A percentile compares a stretch with the other conserved stretches of the same genome.
phyloP scores from a whole-genome alignment of 2,113 vertebrate genomes.

The Neogale vison region DNA sequence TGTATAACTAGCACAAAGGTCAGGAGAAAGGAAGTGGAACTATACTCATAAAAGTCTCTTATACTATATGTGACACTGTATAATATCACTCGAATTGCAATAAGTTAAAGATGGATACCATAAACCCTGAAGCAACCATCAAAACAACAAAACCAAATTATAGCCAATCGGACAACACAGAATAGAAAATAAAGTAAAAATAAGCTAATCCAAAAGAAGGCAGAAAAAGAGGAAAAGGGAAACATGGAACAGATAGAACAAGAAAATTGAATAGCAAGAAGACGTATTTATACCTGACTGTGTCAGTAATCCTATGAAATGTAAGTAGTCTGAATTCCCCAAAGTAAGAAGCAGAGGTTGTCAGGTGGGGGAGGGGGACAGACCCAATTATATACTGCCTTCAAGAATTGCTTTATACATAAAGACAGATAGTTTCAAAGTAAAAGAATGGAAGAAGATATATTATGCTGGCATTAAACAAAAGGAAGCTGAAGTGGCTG shows the following conservation, averaged over 20 bases:
- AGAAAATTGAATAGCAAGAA: slow-evolving; percentile 5
- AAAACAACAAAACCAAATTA: background rate
- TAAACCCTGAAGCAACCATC: background rate
- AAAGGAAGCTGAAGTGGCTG: background rate
- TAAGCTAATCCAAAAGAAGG: background rate
- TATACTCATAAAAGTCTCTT: background rate
- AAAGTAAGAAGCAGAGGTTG: background rate
- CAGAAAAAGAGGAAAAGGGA: background rate
- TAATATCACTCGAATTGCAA: background rate
- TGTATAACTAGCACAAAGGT: slow-evolving; percentile 34
- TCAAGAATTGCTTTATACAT: slow-evolving; percentile 29
- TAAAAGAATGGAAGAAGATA: background rate
- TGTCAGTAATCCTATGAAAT: slow-evolving; percentile 28
- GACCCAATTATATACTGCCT: background rate
- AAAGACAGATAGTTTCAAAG: slow-evolving; percentile 36
- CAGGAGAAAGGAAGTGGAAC: background rate
- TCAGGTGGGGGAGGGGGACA: background rate
- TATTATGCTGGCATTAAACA: background rate
- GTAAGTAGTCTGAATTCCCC: background rate
- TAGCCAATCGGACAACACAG: slow-evolving; percentile 2
- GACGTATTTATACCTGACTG: background rate
- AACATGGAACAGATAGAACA: background rate
- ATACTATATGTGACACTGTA: background rate
- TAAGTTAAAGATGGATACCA: background rate
- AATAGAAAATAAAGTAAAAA: slow-evolving; percentile 4